Evolutionary conservation across 2,113 vertebrate genomes (phyloP).

Genomic region (Ptilorrhoa leucosticta): DNA sequence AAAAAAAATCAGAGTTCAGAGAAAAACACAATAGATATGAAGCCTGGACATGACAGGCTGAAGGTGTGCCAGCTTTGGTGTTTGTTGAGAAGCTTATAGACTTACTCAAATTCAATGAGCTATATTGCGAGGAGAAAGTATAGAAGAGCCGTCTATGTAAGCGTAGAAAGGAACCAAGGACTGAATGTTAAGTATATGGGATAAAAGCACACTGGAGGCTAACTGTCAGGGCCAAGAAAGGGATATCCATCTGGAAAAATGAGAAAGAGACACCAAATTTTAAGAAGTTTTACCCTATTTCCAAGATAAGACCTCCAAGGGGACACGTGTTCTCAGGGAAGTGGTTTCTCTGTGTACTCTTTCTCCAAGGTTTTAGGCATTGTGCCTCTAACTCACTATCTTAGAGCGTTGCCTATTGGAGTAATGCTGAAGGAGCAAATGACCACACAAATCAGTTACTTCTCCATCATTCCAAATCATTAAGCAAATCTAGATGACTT

Average conservation of each 20-base stretch:
- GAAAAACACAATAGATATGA: not conserved
- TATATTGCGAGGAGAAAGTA: not conserved
- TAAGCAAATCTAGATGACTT: not conserved
- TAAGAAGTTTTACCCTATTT: not conserved
- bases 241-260: not conserved
- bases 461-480: not conserved
- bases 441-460: not conserved
- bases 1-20: not conserved
- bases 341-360: not conserved
- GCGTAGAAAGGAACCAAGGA: not conserved
- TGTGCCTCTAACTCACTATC: not conserved
- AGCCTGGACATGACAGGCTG: not conserved
- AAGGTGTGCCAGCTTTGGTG: not conserved
- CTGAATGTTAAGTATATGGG: not conserved
- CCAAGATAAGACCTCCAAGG: not conserved
- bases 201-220: not conserved
- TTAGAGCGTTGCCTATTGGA: not conserved
- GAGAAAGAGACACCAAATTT: not conserved
- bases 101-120: not conserved
- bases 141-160: not conserved
- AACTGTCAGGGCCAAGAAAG: not conserved
- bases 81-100: not conserved
- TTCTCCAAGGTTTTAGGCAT: not conserved
- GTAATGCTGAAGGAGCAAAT: not conserved
- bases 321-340: not conserved